These are phyloP conservation scores for Rhysida immarginata DNA, from an alignment of 1,140 invertebrate genomes.

Conservation along the genomic window DNA sequence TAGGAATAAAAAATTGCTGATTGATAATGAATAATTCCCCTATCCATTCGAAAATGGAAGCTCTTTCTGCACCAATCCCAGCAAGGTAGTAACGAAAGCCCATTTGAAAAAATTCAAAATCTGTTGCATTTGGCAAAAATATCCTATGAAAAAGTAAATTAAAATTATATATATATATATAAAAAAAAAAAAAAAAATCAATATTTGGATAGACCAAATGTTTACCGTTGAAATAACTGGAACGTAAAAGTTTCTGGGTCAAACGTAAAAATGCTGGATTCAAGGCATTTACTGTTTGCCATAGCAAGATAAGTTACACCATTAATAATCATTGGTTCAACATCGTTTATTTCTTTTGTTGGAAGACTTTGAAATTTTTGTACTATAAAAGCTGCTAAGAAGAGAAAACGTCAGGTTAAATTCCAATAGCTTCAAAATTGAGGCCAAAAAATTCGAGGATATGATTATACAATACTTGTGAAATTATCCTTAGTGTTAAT, in stretches of 20 bases:
- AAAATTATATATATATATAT: background rate
- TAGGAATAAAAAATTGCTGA: background rate
- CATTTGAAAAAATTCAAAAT: background rate
- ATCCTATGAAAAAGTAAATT: background rate
- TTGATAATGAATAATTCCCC: background rate
- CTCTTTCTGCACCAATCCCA: background rate
- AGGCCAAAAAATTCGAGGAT: no score
- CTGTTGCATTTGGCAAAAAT: background rate
- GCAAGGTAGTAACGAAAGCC: background rate
- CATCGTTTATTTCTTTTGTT: background rate
- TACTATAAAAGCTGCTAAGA: background rate
- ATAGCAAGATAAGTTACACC: background rate
- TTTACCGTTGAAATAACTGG: background rate
- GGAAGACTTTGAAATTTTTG: background rate
- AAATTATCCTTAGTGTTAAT: no score
- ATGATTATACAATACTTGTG: no score
- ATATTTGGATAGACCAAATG: background rate
- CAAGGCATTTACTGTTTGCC: background rate
- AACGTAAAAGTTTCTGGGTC: background rate
- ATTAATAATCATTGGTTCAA: background rate
- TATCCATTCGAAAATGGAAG: background rate
- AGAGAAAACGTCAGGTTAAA: background rate
- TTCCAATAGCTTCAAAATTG: no score
- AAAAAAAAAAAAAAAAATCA: background rate
- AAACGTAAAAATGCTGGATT: background rate